Base-by-base conservation (phyloP, 2,888 invertebrate species). In the Coelogynopora nodosa region DNA sequence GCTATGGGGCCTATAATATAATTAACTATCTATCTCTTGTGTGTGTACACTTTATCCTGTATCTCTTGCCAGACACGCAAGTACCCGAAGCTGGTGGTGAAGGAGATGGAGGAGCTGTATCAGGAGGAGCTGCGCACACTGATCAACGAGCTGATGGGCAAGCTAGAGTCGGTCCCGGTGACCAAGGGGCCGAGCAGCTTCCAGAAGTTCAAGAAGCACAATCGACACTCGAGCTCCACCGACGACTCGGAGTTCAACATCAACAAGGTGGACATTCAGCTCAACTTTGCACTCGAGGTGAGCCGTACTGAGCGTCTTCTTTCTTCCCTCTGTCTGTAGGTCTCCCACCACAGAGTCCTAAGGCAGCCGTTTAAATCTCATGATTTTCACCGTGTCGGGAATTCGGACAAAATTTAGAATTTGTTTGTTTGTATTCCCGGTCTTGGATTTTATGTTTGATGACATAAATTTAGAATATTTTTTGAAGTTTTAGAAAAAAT, bases 61-160 rank as follows among this genome's bases (percentile, higher is more conserved):
- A n/a, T n/a, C n/a, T 1, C 13, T 23, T 80, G 86, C n/a, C 92
- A 96, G 95, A 97, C 98, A 93, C 95, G 97, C 90, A 97, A 97
- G 85, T 88, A 91, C 86, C 99, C 99, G 89, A 97, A 97, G 93
- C 99, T 99, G 94, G 97, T 99, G 89, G 94, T 99, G 90, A 99
- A 99, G 94, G 99, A 99, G 93, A 99, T 99, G 99, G 99, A 99
- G 93, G 97, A 97, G 86, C 94, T 99, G 91, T 99, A 97, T 93
- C 95, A 98, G 91, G 99, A 99, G 93, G 99, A 99, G 93, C 93
- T 98, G 91, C 97, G 97, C 93, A 95, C 97, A 88, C 97, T 97
- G 89, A 98, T 99, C 92, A 98, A 98, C 93, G 94, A 97, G 90
- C 94, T 99, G 90, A 99, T 99, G 96, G 96, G 97, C 89, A 99